A percentile compares a stretch with the other conserved stretches of the same genome.
phyloP scores from a whole-genome alignment of 1,140 invertebrate genomes.

The Bombus confusus region DNA sequence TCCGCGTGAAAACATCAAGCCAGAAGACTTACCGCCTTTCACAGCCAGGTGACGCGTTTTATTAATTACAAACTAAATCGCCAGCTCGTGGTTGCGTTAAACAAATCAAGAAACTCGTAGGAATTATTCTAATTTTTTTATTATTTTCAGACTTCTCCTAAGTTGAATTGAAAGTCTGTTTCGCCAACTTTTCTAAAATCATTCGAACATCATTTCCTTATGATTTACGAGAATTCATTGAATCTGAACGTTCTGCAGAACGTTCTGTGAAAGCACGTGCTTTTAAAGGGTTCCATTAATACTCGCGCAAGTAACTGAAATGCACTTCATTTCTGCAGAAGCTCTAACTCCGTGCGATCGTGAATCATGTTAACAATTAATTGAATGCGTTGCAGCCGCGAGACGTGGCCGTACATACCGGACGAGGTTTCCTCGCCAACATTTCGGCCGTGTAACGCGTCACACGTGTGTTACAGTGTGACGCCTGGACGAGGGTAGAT shows the following conservation, averaged over 20 bases:
- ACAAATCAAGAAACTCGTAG: neutral
- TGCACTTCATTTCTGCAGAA: neutral
- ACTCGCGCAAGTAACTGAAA: neutral
- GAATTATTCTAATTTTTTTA: neutral
- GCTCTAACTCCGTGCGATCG: neutral
- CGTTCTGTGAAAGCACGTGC: neutral
- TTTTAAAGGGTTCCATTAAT: neutral
- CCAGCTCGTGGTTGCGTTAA: neutral
- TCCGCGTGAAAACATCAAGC: neutral
- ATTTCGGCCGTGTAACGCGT: slow-evolving; percentile 27
- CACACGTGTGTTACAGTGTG: slow-evolving; percentile 18
- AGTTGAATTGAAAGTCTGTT: neutral
- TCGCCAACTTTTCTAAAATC: too few species aligned
- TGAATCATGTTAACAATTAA: slow-evolving; percentile 29
- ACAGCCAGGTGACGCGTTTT: neutral
- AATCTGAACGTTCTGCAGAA: neutral
- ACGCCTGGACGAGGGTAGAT: slow-evolving; percentile 10
- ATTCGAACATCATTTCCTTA: neutral
- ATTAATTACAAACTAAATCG: slow-evolving; percentile 14
- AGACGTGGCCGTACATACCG: neutral
- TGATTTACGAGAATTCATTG: neutral
- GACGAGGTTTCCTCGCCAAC: slow-evolving; percentile 1
- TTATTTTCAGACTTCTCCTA: neutral
- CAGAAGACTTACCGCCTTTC: neutral
- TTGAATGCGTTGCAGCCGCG: slow-evolving; percentile 7